Base-by-base conservation (phyloP, 2,797 vertebrate species). In the Fundulus diaphanus region DNA sequence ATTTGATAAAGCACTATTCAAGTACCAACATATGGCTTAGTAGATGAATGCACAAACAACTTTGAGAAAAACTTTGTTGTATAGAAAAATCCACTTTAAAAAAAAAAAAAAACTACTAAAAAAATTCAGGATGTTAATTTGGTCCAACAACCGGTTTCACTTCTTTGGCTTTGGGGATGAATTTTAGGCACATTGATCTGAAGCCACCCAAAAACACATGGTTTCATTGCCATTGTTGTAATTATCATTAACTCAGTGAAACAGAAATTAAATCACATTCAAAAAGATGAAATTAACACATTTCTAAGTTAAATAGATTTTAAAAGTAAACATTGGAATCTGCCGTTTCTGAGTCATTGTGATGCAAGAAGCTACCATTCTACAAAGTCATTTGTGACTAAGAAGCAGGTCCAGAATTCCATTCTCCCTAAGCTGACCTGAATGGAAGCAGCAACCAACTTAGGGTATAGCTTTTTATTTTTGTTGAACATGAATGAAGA, bases 311-410 rank as follows among this genome's bases (percentile, higher is more conserved):
- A 40, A 65, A 42, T n/a, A 40, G 0, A 5, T 42, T 40, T 65
- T 42, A 65, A 65, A 65, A n/a, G 24, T 65, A 65, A 65, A 65
- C 61, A 65, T 6, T 65, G 11, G 35, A n/a, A 42, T 65, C 11
- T 40, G 20, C 22, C 13, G 11, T n/a, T 15, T 24, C 9, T 65
- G 61, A 65, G 61, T 65, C 37, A 15, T 65, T 65, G 61, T 65
- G 61, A 65, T 40, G 61, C 7, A 42, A 15, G 35, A 11, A 65
- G 61, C 35, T 7, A 40, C 22, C 2, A 40, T 65, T 65, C 61
- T 63, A 63, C 35, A 63, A 16, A 24, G 20, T 24, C 5, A n/a
- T 27, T 9, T 20, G 42, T 42, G 24, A 42, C 61, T 40, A 27
- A 65, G 22, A 35, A 13, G 13, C 12, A 40, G 11, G 33, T 37